phyloP scores from a whole-genome alignment of 2,888 invertebrate genomes.

The Eupithecia centaureata region DNA sequence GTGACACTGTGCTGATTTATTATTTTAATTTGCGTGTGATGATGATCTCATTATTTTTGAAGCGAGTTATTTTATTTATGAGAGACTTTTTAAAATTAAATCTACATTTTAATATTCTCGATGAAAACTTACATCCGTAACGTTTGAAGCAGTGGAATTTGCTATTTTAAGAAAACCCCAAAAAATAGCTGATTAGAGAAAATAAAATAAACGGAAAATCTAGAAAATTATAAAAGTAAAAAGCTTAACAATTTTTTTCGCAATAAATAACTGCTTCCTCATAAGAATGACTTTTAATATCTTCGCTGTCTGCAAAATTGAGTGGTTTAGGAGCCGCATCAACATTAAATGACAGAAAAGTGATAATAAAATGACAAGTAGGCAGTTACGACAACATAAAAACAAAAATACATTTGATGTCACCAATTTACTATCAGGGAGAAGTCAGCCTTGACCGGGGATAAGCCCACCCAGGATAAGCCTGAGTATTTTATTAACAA shows the following conservation, averaged over 20 bases:
- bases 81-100: slow-evolving; percentile 6
- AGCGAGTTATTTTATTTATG: slow-evolving; percentile 22
- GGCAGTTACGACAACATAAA: slow-evolving; percentile 33
- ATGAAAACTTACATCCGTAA: slow-evolving; percentile 17
- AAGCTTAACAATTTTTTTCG: background rate
- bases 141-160: background rate
- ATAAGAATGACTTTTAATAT: slow-evolving; percentile 4
- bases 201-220: background rate
- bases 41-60: slow-evolving; percentile 46
- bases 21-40: slow-evolving; percentile 42
- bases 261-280: background rate
- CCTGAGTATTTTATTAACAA: background rate
- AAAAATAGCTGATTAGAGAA: background rate
- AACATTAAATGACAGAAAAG: slow-evolving; percentile 32
- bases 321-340: slow-evolving; percentile 20
- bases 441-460: slow-evolving; percentile 50
- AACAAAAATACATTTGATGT: slow-evolving; percentile 47
- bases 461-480: slow-evolving; percentile 35
- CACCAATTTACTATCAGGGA: slow-evolving; percentile 40
- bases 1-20: slow-evolving; percentile 50
- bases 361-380: slow-evolving; percentile 39
- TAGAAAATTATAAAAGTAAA: background rate
- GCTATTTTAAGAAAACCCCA: background rate
- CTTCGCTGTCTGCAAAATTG: background rate
- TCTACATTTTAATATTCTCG: background rate